Evolutionary conservation across 2,797 vertebrate species (phyloP), one percentile per base, ranked within the genome.

Genomic region (Epinephelus coioides): DNA sequence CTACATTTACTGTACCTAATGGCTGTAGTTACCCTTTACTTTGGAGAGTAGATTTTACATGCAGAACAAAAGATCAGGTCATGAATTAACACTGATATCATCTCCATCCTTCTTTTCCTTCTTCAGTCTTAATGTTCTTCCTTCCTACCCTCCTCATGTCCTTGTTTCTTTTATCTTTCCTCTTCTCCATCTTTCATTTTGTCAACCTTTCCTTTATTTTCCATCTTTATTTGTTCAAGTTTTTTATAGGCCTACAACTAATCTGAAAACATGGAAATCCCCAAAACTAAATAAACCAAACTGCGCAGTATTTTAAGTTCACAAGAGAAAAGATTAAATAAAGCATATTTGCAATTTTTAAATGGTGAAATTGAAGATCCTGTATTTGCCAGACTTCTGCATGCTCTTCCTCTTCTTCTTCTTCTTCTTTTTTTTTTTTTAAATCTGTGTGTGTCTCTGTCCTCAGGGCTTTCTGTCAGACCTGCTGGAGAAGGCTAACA

Each of bases 401-500:
- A 38, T 56, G 38, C 67, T 76, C n/a, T 57, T 49, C 40, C n/a
- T 30, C 6, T 49, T 62, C 25, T 27, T 4, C 25, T 27, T 27
- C 25, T 21, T 49, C 0, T 5, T 18, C 63, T 56, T 53, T 21
- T 64, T 17, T 47, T 21, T 69, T 34, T 21, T 4, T 23, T 10
- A 34, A 43, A n/a, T 47, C 23, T 66, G 2, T 53, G 4, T 66
- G n/a, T 74, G 57, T 76, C n/a, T 85, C 65, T 83, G 54, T 90
- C 83, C 76, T 80, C 89, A 99, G 98, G 97, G 97, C 21, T 99
- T 99, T 88, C 95, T 99, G 80, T 98, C 97, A 0, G 98, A 99
- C 91, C 96, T 99, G 92, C 94, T 99, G 91, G 95, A 98, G 92
- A 99, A 99, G 91, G 97, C 98, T 0, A 99, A 99, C 94, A 95